A percentile compares a stretch with the other conserved stretches of the same genome.
phyloP scores from a whole-genome alignment of 2,888 invertebrate genomes.

The Sisyra nigra region DNA sequence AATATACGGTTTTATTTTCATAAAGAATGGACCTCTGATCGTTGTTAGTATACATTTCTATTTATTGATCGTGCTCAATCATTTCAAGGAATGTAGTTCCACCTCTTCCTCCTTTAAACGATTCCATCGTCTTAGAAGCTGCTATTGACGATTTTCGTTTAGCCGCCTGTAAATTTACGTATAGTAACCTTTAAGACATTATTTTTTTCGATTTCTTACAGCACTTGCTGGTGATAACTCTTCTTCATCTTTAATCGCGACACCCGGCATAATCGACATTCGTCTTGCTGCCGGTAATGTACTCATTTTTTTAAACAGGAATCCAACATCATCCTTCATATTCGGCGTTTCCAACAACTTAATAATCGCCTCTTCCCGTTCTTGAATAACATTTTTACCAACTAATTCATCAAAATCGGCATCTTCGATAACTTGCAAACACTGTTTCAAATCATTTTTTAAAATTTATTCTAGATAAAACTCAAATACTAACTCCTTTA shows the following conservation, averaged over 20 bases:
- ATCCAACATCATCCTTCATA: constrained; percentile 26
- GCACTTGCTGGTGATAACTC: background rate
- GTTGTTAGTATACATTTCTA: too few species aligned
- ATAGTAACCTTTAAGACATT: too few species aligned
- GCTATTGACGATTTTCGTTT: too few species aligned
- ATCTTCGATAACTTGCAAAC: constrained; percentile 22
- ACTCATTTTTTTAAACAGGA: constrained; percentile 29
- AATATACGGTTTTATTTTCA: too few species aligned
- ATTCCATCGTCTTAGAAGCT: too few species aligned
- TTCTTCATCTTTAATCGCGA: constrained; percentile 14
- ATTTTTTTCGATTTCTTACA: background rate
- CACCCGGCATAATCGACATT: constrained; percentile 32
- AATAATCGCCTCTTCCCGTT: constrained; percentile 27
- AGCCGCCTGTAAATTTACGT: too few species aligned
- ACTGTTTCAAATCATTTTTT: constrained; percentile 12
- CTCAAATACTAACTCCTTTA: constrained; percentile 15
- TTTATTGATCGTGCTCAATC: too few species aligned
- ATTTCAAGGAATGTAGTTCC: too few species aligned
- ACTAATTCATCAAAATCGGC: constrained; percentile 24
- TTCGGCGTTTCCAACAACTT: constrained; percentile 25
- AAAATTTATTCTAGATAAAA: constrained; percentile 8
- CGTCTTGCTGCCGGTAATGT: constrained; percentile 27
- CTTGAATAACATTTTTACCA: constrained; percentile 23
- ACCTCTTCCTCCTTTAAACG: too few species aligned
- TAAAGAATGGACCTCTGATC: too few species aligned